Evolutionary conservation across 2,113 vertebrate genomes (phyloP).

Genomic region (Ia io): DNA sequence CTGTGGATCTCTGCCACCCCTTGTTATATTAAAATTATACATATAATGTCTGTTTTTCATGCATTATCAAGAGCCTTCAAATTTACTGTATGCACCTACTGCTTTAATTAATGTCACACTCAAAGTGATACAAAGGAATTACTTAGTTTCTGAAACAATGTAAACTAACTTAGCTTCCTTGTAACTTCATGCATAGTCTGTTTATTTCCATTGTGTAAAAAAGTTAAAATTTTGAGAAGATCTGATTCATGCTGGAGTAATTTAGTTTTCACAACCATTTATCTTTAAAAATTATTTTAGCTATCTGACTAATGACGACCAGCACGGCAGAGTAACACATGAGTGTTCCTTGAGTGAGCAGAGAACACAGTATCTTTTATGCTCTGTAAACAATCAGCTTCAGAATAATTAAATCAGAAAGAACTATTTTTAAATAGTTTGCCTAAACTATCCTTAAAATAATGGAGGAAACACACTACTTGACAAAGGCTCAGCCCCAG

Average conservation of each 20-base stretch:
- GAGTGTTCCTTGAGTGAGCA: conserved; percentile 27
- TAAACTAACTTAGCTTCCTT: neutral
- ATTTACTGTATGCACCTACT: conserved; percentile 21
- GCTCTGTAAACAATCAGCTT: conserved; percentile 43
- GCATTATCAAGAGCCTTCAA: conserved; percentile 52
- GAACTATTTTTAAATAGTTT: conserved; percentile 26
- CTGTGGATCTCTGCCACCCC: neutral
- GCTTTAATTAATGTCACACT: conserved; percentile 47
- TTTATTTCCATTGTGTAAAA: conserved; percentile 44
- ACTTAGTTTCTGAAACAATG: conserved; percentile 70
- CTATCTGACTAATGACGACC: neutral
- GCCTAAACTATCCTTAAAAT: conserved; percentile 31
- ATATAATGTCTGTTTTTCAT: neutral
- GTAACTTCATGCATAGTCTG: conserved; percentile 30
- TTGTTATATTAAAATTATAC: neutral
- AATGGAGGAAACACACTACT: conserved; percentile 4
- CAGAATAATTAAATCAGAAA: conserved; percentile 55
- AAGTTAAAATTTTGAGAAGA: conserved; percentile 12
- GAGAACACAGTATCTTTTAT: conserved; percentile 52
- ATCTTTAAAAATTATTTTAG: conserved; percentile 48
- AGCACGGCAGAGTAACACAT: neutral
- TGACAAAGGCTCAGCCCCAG: neutral
- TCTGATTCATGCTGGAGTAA: neutral
- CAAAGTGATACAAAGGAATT: conserved; percentile 63
- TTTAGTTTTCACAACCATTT: conserved; percentile 3